Evolutionary conservation across 53 echinoderm and acorn worm genomes (phyloP), one percentile per base, ranked within the genome.

Genomic region (Apostichopus leukothele): DNA sequence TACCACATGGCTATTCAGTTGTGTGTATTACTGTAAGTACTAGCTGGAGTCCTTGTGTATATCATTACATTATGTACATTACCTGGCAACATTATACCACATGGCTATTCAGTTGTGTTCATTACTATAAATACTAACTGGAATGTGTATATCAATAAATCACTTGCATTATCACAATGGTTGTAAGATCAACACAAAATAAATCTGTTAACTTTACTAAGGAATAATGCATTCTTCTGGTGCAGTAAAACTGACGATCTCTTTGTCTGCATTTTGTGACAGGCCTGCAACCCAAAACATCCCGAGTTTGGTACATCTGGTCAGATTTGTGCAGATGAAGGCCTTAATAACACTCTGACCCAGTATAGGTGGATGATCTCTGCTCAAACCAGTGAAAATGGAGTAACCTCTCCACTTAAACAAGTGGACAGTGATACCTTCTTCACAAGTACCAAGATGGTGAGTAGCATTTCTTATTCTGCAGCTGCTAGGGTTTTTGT

Each of bases 211-310:
- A 39, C 39, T 39, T 39, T 39, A 39, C 39, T 39, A 39, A 39
- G 2, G 3, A 39, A 3, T 39, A 39, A 39, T 39, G 39, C 39
- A 39, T 39, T 39, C 39, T 39, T 39, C 39, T 39, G 39, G 39
- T 39, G 39, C 39, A 39, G 39, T 39, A 39, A 39, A 39, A 39
- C 39, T 39, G 3, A 39, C 0, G 39, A 0, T 39, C 39, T 39
- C 39, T 39, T 39, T 39, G 39, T 39, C 39, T 39, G 39, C 39
- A 39, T 39, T 39, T 39, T 39, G 39, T 39, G 39, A 4, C 85
- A 98, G 99, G 95, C 99, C 20, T 98, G 99, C 92, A 96, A 98
- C 93, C 99, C 99, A 90, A 96, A 99, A 78, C 94, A 99, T 88
- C 92, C 95, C 7, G 95, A 95, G 84, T 97, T 89, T 39, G 94